Conservation (phyloP, 2,888 invertebrate genomes). For the Blastobasis adustella region DNA sequence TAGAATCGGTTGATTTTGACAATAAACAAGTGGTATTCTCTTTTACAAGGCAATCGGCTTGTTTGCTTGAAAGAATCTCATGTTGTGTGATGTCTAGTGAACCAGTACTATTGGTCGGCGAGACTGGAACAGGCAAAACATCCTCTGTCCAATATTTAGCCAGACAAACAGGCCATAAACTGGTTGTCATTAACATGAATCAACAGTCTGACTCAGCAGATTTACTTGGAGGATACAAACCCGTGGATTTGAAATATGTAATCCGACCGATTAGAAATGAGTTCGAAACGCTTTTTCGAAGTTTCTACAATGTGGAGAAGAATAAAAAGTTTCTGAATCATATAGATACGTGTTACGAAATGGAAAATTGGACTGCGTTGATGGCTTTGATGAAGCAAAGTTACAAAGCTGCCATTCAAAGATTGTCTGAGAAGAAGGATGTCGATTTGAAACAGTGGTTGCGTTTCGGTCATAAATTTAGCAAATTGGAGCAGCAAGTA, state of each 20-base stretch:
- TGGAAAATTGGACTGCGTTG: slow-evolving; percentile 82
- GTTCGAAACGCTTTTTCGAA: slow-evolving; percentile 87
- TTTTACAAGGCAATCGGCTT: slow-evolving; percentile 86
- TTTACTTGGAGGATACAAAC: slow-evolving; percentile 97
- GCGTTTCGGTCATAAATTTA: slow-evolving; percentile 78
- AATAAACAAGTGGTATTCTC: slow-evolving; percentile 79
- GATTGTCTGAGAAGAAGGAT: slow-evolving; percentile 53
- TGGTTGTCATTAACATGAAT: slow-evolving; percentile 98
- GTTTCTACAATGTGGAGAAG: slow-evolving; percentile 83
- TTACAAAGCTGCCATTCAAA: slow-evolving; percentile 76
- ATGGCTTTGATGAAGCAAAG: slow-evolving; percentile 86
- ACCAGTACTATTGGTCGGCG: slow-evolving; percentile 95
- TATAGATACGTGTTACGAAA: slow-evolving; percentile 84
- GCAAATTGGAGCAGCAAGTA: slow-evolving; percentile 83
- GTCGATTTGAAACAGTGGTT: slow-evolving; percentile 75
- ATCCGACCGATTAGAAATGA: slow-evolving; percentile 87
- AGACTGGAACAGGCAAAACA: slow-evolving; percentile 99
- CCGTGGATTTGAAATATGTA: slow-evolving; percentile 91
- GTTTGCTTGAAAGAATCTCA: slow-evolving; percentile 90
- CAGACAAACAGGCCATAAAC: slow-evolving; percentile 85
- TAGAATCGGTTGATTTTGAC: slow-evolving; percentile 51
- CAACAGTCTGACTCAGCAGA: slow-evolving; percentile 99
- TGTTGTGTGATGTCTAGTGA: slow-evolving; percentile 89
- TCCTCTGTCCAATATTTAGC: slow-evolving; percentile 95
- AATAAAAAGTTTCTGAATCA: slow-evolving; percentile 90